A percentile compares a stretch with the other conserved stretches of the same genome.
These are phyloP conservation scores for Triplophysa siluroides DNA, from an alignment of 2,113 vertebrate genomes.

Conservation along the genomic window DNA sequence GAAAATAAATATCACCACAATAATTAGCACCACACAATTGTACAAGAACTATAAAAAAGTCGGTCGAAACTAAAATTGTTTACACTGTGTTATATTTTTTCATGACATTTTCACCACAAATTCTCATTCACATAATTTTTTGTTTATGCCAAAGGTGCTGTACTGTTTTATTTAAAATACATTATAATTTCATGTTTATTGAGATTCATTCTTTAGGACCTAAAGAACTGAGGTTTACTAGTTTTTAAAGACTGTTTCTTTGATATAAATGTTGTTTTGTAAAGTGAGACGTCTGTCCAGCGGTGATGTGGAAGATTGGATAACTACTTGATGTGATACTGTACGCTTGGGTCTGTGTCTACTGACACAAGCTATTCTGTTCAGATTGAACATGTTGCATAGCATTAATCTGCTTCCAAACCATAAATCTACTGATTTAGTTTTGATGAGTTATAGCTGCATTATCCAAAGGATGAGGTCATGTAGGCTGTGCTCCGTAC, in stretches of 20 bases:
- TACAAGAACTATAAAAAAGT: too few relatives aligned
- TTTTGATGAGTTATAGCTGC: background rate
- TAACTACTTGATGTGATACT: constrained; percentile 44
- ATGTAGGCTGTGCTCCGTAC: background rate
- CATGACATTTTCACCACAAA: too few relatives aligned
- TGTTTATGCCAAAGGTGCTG: too few relatives aligned
- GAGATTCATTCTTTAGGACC: background rate
- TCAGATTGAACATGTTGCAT: constrained; percentile 26
- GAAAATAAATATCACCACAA: too few relatives aligned
- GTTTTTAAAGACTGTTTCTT: background rate
- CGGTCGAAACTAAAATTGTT: too few relatives aligned
- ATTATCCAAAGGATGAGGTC: background rate
- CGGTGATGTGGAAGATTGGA: constrained; percentile 45
- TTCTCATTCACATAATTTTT: too few relatives aligned
- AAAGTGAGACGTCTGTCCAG: background rate
- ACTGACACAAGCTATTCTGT: constrained; percentile 16
- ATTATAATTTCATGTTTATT: too few relatives aligned
- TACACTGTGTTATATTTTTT: too few relatives aligned
- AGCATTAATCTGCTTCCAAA: background rate
- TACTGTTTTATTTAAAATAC: too few relatives aligned
- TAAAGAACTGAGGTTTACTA: background rate
- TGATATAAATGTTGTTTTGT: background rate
- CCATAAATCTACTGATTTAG: background rate
- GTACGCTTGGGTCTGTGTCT: constrained; percentile 34
- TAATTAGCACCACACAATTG: too few relatives aligned